A percentile compares a stretch with the other conserved stretches of the same genome.
These are phyloP conservation scores for Sebastes melanostomus DNA, from an alignment of 2,797 vertebrate genomes.

Conservation along the genomic window DNA sequence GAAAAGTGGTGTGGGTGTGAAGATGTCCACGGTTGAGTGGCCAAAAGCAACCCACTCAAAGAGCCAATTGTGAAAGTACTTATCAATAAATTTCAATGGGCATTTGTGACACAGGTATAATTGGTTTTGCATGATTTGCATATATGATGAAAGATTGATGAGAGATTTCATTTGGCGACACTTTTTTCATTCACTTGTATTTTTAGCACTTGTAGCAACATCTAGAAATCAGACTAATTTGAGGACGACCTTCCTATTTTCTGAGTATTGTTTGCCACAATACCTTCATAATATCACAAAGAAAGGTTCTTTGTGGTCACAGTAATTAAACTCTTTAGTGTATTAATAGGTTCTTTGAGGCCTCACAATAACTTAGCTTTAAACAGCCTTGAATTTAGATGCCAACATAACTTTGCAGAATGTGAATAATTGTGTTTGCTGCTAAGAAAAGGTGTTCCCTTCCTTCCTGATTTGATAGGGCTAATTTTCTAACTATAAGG, in stretches of 20 bases:
- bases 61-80: conserved; percentile 52
- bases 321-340: neutral
- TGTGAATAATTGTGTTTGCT: conserved; percentile 2
- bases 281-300: neutral
- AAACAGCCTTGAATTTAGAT: neutral
- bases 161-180: neutral
- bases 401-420: conserved; percentile 15
- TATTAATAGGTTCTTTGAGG: conserved; percentile 14
- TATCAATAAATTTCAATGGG: conserved; percentile 59
- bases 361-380: neutral
- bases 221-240: neutral
- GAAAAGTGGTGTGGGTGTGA: conserved; percentile 68
- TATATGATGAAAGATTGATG: conserved; percentile 46
- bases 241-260: neutral
- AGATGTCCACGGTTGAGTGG: conserved; percentile 69
- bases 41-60: conserved; percentile 70
- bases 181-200: neutral
- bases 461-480: conserved; percentile 11
- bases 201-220: conserved; percentile 2
- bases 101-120: conserved; percentile 49
- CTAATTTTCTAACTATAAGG: conserved; percentile 19
- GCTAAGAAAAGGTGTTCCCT: conserved; percentile 27
- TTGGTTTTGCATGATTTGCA: conserved; percentile 32
- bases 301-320: neutral
- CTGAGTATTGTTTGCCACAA: neutral